Evolutionary conservation across 2,797 vertebrate species (phyloP).

Genomic region (Astyanax mexicanus): DNA sequence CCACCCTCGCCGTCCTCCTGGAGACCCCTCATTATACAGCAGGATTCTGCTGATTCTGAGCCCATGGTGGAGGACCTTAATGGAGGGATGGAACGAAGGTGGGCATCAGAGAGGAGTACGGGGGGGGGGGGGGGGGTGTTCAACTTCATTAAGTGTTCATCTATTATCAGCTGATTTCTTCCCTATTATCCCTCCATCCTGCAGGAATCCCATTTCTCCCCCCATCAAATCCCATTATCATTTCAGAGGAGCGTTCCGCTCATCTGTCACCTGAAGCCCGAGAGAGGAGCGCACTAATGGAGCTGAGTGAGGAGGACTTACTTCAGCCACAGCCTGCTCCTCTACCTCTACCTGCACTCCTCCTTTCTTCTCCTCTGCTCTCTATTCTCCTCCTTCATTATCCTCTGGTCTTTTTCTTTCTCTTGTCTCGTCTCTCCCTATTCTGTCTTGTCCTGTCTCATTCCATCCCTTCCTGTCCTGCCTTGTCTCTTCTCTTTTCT

Average conservation of each 20-base stretch:
- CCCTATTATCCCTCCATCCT: conserved; percentile 49
- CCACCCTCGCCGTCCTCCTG: conserved; percentile 30
- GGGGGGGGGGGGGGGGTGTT: conserved; percentile 36
- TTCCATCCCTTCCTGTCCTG: background rate
- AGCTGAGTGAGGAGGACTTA: conserved; percentile 12
- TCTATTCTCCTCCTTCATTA: background rate
- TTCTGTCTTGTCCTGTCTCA: background rate
- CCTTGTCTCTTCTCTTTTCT: background rate
- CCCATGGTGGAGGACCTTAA: conserved; percentile 36
- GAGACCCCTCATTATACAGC: conserved; percentile 30
- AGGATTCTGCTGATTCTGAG: conserved; percentile 51
- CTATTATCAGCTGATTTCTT: conserved; percentile 48
- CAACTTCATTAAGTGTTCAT: conserved; percentile 54
- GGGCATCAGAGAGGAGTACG: conserved; percentile 27
- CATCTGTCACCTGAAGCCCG: conserved; percentile 53
- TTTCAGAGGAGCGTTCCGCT: conserved; percentile 48
- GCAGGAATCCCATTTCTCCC: conserved; percentile 52
- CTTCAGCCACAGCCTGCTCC: background rate
- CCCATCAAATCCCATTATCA: conserved; percentile 52
- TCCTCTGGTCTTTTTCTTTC: background rate
- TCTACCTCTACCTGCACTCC: background rate
- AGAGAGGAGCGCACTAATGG: conserved; percentile 34
- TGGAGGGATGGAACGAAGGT: conserved; percentile 34
- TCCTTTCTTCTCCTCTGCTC: background rate
- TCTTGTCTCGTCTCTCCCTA: background rate